These are phyloP conservation scores for Hippolais icterina DNA, from an alignment of 2,113 vertebrate genomes.

Conservation along the genomic window DNA sequence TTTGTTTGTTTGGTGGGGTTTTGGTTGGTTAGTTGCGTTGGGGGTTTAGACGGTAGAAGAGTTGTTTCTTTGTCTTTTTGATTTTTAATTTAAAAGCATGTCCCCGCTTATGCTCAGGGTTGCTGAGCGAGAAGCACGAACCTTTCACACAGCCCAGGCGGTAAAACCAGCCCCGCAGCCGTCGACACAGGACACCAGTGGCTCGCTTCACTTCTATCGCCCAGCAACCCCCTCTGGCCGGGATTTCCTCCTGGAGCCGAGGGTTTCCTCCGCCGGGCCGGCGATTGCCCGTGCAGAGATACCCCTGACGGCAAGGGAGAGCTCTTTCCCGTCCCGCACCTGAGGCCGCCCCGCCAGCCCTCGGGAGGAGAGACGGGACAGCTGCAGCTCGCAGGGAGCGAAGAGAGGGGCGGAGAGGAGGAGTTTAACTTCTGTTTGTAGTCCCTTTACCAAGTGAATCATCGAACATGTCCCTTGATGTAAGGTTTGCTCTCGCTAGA, in stretches of 20 bases:
- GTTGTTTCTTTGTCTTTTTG: background rate
- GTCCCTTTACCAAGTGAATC: background rate
- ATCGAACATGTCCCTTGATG: background rate
- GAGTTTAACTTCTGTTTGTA: background rate
- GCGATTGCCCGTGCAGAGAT: background rate
- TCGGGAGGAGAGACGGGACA: background rate
- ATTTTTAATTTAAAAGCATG: background rate
- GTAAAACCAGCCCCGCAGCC: background rate
- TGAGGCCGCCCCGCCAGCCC: background rate
- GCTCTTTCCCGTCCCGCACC: too few relatives aligned
- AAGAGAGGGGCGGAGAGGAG: background rate
- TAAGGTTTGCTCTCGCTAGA: background rate
- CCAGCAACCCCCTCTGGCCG: background rate
- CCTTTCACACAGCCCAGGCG: too few relatives aligned
- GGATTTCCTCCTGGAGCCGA: background rate
- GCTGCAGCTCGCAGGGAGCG: background rate
- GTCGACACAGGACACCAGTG: rapidly evolving
- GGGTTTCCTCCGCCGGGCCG: background rate
- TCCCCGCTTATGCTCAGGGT: background rate
- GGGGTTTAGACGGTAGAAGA: background rate
- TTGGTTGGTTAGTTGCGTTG: background rate
- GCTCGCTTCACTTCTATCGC: rapidly evolving
- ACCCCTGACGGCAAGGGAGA: background rate
- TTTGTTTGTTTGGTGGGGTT: background rate
- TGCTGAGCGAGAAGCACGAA: background rate